Base-by-base conservation (phyloP, 2,888 invertebrate genomes). In the Drosophila prostipennis region DNA sequence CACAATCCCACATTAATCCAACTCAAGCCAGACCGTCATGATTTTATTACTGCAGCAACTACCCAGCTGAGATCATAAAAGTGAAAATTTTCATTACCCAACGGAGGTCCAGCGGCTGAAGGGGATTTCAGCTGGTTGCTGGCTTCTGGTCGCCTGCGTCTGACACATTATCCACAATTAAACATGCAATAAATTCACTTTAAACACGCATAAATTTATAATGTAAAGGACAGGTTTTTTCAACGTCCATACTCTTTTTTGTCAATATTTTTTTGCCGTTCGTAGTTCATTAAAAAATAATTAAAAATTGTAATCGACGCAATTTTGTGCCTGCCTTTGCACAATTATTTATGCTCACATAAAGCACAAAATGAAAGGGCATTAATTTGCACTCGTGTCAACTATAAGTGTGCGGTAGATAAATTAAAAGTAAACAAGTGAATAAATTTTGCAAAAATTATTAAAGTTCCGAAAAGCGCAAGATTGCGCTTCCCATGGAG, bases 241-340 rank as follows among this genome's bases (percentile, higher is more conserved):
- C 54, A 36, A 3, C 48, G 5, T 11, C 6, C 48, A 16, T 16
- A 34, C 34, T 40, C 40, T 48, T 60, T 60, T 59, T 51, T 60
- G 42, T 55, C 34, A 61, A 64, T 57, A 49, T 68, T 74, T 39
- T 56, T 59, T 65, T 65, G 13, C 46, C 36, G 59, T 63, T 72
- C 79, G 72, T 82, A 82, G 63, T 87, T 87, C 82, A 82, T 82
- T 82, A 82, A 82, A 83, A 83, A 81, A 83, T 83, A 83, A 83
- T 83, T 87, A 87, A 83, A 82, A 83, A 79, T 69, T 82, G 75
- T 79, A 78, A 88, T 74, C 83, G 79, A 72, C 72, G 72, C 72
- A 76, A 68, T 67, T 83, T 85, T 82, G 69, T 88, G 88, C 67
- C 75, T 49, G 86, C 69, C 76, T 82, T 75, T 79, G 80, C 88